Conservation (phyloP, 1,140 invertebrate species). For the Orchesella cincta region DNA sequence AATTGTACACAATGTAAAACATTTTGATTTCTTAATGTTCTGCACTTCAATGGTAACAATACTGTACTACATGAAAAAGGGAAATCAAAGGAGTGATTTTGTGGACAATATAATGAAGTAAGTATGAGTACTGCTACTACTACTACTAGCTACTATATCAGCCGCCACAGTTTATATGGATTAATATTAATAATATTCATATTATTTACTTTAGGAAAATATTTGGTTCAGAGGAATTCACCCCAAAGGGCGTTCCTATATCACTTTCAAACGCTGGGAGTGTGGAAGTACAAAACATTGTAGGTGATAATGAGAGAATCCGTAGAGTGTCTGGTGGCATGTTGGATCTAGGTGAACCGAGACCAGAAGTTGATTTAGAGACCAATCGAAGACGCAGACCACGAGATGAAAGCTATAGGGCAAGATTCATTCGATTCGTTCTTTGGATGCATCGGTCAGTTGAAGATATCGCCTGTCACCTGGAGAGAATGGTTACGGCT, state of each 20-base stretch:
- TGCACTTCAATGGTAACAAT: constrained; percentile 39
- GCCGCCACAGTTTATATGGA: too few relatives aligned
- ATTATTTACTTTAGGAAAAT: constrained; percentile 41
- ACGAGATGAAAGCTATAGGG: constrained; percentile 45
- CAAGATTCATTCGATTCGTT: constrained; percentile 48
- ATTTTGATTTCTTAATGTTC: constrained; percentile 49
- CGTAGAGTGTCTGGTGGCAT: neutral
- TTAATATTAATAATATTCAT: neutral
- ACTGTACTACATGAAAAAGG: constrained; percentile 50
- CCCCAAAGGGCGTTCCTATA: neutral
- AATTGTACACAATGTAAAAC: constrained; percentile 45
- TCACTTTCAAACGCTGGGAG: neutral
- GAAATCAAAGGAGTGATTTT: constrained; percentile 43
- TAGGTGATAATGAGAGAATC: neutral
- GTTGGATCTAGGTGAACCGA: neutral
- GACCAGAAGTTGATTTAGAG: neutral
- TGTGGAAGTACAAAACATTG: neutral
- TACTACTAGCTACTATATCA: too few relatives aligned
- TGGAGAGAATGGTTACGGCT: constrained; percentile 49
- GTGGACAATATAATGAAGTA: constrained; percentile 50
- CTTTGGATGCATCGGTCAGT: constrained; percentile 49
- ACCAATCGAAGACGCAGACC: constrained; percentile 14
- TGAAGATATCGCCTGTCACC: constrained; percentile 50
- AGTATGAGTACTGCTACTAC: constrained; percentile 3
- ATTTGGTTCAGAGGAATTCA: constrained; percentile 46